Conservation (phyloP, 2,113 vertebrate genomes). For the Mesoclemmys tuberculata region DNA sequence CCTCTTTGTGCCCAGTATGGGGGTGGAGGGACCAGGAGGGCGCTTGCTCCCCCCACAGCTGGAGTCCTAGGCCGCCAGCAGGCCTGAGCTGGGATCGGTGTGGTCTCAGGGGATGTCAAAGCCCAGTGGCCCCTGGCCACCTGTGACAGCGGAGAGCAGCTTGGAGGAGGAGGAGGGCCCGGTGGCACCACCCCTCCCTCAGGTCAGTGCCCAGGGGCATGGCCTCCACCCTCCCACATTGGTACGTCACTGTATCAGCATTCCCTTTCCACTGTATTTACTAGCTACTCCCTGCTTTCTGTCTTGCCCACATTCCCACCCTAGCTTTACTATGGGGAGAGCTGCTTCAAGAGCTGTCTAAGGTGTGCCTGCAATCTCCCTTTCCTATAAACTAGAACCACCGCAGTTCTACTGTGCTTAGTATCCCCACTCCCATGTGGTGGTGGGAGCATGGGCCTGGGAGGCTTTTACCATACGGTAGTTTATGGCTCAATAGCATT, state of each 20-base stretch:
- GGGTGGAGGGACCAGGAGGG: no score
- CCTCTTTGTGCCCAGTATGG: no score
- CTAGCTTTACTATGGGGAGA: background rate
- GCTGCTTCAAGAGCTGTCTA: background rate
- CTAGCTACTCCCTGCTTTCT: background rate
- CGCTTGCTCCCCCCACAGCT: no score
- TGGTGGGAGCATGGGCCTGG: background rate
- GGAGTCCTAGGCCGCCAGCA: no score
- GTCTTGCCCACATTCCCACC: background rate
- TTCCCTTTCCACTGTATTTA: background rate
- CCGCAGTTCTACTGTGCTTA: background rate
- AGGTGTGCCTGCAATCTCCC: background rate
- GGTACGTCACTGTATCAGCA: fast-evolving
- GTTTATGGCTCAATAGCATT: background rate
- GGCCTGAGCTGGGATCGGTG: no score
- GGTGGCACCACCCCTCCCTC: no score
- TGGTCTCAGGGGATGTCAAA: no score
- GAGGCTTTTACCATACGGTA: background rate
- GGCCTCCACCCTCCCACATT: no score
- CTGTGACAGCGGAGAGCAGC: no score
- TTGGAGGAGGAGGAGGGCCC: no score
- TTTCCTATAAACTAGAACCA: background rate
- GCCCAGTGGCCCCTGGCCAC: no score
- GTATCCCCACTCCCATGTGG: background rate
- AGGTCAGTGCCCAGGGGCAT: no score